Evolutionary conservation across 1,140 invertebrate species (phyloP), one percentile per base, ranked within the genome.

Genomic region (Diorhabda sublineata): DNA sequence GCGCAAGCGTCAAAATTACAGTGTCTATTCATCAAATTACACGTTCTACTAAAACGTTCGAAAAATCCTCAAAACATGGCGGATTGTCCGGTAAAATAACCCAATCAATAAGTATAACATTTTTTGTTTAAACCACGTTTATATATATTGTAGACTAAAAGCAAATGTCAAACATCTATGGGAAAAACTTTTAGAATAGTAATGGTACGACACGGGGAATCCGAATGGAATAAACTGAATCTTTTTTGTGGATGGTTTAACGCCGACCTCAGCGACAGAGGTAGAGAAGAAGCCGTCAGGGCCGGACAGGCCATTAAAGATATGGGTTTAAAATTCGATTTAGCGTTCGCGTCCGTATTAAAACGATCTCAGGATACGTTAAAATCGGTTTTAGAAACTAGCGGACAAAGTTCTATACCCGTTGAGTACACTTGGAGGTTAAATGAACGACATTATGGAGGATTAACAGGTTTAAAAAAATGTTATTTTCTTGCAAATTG

Each of bases 361-460:
- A 86, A 83, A 57, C 79, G 91, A 70, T 89, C 90, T 2, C 82
- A 88, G 45, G 83, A 88, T 70, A 90, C 90, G 0, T 76, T 91
- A 45, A 83, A 84, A n/a, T 73, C 83, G 6, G 85, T 92, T 62
- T 82, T 91, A 61, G 80, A 86, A 66, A 84, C 85, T 69, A 77
- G 89, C 56, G 84, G 83, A 43, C 83, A 87, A 69, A 80, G 82
- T 58, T 84, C 85, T 79, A 78, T 91, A 45, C 83, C 87, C 0
- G 82, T 88, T 3, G 68, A 81, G 4, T 82, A 84, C 72, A 85
- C 87, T 47, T 92, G 90, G 90, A 81, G 89, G 58, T 80, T 92
- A 2, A 91, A 91, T 76, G 91, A 92, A 73, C 81, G 91, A 45
- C 90, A 92, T 78, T 92, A 92, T 76, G 90, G 90, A 7, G 87